Conservation (phyloP, 2,113 vertebrate genomes). For the Bubo blakistoni region DNA sequence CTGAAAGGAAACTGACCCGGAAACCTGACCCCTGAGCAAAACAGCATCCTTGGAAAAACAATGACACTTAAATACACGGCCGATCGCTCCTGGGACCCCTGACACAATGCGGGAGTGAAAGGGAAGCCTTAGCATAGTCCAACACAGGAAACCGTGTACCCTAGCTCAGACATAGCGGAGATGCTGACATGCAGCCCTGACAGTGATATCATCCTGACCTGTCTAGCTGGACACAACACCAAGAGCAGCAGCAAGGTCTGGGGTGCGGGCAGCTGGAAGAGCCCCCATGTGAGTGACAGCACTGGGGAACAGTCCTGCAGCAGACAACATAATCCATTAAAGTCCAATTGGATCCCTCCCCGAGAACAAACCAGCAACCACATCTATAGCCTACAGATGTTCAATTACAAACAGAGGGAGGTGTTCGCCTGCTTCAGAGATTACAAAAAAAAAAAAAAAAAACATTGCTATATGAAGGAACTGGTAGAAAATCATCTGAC, state of each 20-base stretch:
- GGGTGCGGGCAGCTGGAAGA: neutral
- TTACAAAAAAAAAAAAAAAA: neutral
- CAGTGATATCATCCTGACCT: neutral
- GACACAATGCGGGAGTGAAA: neutral
- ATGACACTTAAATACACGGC: neutral
- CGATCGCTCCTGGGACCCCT: neutral
- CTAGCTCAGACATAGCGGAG: fast-evolving
- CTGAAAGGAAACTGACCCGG: neutral
- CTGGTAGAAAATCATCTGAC: neutral
- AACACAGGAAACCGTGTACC: neutral
- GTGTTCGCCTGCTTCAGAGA: neutral
- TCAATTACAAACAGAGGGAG: neutral
- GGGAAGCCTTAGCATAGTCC: neutral
- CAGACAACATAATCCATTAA: neutral
- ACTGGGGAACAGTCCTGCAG: neutral
- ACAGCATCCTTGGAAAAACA: slow-evolving; percentile 7
- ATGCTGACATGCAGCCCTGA: neutral
- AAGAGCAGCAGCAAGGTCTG: fast-evolving
- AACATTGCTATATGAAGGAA: neutral
- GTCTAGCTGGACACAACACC: neutral
- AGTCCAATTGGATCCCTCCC: neutral
- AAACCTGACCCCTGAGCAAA: neutral
- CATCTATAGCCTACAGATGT: neutral
- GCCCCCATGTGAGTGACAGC: fast-evolving
- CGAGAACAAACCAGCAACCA: neutral